These are phyloP conservation scores for Nesoenas mayeri DNA, from an alignment of 2,113 vertebrate genomes.

Conservation along the genomic window DNA sequence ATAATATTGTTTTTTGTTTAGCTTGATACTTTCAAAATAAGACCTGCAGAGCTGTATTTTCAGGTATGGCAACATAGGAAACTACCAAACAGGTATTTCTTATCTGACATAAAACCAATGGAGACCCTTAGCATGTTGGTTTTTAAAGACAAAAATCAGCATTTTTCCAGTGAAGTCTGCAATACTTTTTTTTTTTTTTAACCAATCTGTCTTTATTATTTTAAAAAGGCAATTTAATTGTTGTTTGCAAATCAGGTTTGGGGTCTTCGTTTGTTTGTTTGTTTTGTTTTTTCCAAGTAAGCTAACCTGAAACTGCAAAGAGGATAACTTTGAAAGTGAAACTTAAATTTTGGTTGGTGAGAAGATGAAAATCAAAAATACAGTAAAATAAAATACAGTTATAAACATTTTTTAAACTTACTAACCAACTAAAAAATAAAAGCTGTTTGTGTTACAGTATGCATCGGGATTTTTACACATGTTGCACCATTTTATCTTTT, in stretches of 20 bases:
- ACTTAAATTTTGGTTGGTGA: neutral
- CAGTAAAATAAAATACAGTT: neutral
- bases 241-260: neutral
- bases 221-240: neutral
- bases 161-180: neutral
- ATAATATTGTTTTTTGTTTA: neutral
- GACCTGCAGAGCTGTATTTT: neutral
- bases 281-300: neutral
- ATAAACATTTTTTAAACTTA: neutral
- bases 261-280: neutral
- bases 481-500: neutral
- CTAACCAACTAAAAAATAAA: neutral
- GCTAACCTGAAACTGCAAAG: neutral
- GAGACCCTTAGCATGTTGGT: rapidly evolving
- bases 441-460: neutral
- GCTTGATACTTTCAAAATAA: neutral
- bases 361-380: neutral
- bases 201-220: neutral
- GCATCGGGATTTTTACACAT: neutral
- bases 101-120: neutral
- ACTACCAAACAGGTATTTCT: neutral
- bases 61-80: neutral
- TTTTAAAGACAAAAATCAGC: neutral
- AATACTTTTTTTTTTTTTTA: neutral
- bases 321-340: neutral